A percentile compares a stretch with the other conserved stretches of the same genome.
Evolutionary conservation across 2,113 vertebrate species (phyloP).

Genomic region (Myrmecophaga tridactyla): DNA sequence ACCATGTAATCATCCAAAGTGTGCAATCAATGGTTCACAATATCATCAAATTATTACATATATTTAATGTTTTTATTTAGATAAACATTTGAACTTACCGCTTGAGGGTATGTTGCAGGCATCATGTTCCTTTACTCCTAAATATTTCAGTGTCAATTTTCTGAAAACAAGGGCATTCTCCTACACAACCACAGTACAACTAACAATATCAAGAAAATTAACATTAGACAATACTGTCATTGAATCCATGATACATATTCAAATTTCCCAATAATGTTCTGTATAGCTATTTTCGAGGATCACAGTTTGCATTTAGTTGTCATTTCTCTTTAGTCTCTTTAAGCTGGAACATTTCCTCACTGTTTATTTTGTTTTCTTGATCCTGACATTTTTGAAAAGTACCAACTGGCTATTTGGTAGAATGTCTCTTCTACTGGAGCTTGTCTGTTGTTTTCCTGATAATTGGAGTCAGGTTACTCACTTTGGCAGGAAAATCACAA

Average conservation of each 20-base stretch:
- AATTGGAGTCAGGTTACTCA: neutral
- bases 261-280: neutral
- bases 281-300: neutral
- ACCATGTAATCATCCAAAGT: no score
- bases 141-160: neutral
- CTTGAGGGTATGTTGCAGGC: neutral
- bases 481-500: neutral
- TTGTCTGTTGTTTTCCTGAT: neutral
- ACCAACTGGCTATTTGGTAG: neutral
- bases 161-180: neutral
- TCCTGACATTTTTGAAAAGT: neutral
- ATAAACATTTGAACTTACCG: no score
- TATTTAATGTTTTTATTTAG: no score
- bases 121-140: neutral
- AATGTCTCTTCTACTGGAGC: neutral
- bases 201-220: neutral
- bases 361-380: slow-evolving; percentile 29
- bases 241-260: neutral
- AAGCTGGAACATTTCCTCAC: neutral
- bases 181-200: neutral
- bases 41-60: neutral
- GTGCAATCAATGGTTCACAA: no score
- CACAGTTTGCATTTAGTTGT: neutral
- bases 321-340: neutral
- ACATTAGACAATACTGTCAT: neutral